These are phyloP conservation scores for Lasioglossum pauxillum DNA, from an alignment of 2,888 invertebrate species.

Conservation along the genomic window DNA sequence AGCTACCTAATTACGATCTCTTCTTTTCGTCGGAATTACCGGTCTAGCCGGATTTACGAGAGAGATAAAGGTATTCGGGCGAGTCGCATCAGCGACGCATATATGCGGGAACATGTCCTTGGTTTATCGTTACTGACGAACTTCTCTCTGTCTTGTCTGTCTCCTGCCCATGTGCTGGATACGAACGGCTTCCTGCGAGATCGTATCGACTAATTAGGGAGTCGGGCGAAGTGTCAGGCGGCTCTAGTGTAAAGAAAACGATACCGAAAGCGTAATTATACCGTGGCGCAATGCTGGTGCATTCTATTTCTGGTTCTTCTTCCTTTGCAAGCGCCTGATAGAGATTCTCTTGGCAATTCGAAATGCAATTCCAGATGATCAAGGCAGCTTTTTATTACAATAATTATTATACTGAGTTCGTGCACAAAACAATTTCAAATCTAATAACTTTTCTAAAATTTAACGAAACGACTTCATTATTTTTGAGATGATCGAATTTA, in stretches of 20 bases:
- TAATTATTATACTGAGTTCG: not conserved
- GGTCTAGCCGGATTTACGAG: constrained; percentile 46
- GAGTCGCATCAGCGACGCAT: constrained; percentile 43
- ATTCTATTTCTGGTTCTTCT: constrained; percentile 34
- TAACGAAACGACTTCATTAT: too few relatives aligned
- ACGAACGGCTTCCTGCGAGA: constrained; percentile 67
- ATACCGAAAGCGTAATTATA: constrained; percentile 29
- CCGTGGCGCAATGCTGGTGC: constrained; percentile 45
- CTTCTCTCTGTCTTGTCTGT: constrained; percentile 22
- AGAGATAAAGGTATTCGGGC: constrained; percentile 37
- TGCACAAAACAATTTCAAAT: too few relatives aligned
- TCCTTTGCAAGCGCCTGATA: not conserved
- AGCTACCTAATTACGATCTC: constrained; percentile 71
- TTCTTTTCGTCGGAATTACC: constrained; percentile 58
- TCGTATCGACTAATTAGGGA: constrained; percentile 72
- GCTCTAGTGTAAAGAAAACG: constrained; percentile 50
- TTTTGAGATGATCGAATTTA: too few relatives aligned
- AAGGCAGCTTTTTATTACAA: not conserved
- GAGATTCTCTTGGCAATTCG: not conserved
- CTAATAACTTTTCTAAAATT: too few relatives aligned
- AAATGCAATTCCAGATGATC: not conserved
- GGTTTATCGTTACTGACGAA: constrained; percentile 54
- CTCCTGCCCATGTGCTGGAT: constrained; percentile 22
- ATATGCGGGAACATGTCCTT: constrained; percentile 60
- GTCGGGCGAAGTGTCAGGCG: constrained; percentile 55